Evolutionary conservation across 1,140 invertebrate species (phyloP).

Genomic region (Temnothorax nylanderi): DNA sequence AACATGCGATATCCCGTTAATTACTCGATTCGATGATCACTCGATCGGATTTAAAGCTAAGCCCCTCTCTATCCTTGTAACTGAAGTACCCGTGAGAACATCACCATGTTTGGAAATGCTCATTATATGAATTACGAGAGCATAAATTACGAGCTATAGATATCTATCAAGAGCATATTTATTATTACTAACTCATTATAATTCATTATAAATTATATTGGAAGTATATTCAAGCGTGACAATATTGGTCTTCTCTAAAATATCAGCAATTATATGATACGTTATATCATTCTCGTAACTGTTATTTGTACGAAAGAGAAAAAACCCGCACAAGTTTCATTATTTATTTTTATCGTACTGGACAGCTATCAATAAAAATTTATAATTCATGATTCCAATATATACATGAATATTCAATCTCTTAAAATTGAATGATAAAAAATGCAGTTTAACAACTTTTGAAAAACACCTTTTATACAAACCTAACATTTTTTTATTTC

Average conservation of each 20-base stretch:
- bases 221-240: neutral
- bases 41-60: neutral
- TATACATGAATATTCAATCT: neutral
- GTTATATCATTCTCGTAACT: neutral
- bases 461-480: neutral
- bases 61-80: neutral
- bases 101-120: neutral
- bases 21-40: constrained; percentile 55
- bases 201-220: neutral
- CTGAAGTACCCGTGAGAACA: neutral
- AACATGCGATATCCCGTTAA: constrained; percentile 47
- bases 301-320: neutral
- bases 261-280: neutral
- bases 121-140: neutral
- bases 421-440: neutral
- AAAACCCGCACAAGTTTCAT: neutral
- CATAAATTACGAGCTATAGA: neutral
- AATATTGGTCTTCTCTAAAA: neutral
- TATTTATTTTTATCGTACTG: neutral
- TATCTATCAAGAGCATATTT: neutral
- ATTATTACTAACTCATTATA: neutral
- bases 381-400: neutral
- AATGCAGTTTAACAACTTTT: neutral
- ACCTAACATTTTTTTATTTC: neutral
- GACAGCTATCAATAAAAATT: neutral